These are phyloP conservation scores for Staurois parvus DNA, from an alignment of 2,797 vertebrate genomes.

Conservation along the genomic window DNA sequence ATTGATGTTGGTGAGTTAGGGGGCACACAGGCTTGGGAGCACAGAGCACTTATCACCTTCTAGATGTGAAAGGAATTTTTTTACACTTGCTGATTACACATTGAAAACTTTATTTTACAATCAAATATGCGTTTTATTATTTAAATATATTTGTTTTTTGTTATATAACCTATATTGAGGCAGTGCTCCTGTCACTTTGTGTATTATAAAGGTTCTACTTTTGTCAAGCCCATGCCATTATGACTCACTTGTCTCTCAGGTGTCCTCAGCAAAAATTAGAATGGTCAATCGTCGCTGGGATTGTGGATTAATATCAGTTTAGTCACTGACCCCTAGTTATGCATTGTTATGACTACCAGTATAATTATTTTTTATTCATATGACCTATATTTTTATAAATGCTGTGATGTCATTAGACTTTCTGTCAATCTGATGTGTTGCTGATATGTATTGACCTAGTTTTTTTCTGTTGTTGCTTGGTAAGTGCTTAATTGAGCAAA, in stretches of 20 bases:
- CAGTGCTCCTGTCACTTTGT: no score
- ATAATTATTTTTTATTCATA: not conserved
- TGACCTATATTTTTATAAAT: slow-evolving; percentile 48
- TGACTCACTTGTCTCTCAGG: slow-evolving; percentile 27
- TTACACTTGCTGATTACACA: no score
- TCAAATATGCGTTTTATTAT: no score
- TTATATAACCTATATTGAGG: no score
- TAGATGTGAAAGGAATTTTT: no score
- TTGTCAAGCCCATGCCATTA: slow-evolving; percentile 6
- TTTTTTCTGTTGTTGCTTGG: slow-evolving; percentile 9
- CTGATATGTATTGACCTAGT: slow-evolving; percentile 29
- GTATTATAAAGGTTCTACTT: not conserved
- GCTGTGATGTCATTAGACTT: slow-evolving; percentile 33
- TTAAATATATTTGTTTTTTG: no score
- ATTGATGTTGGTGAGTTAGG: no score
- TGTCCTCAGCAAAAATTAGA: not conserved
- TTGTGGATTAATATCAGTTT: slow-evolving; percentile 13
- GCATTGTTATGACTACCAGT: not conserved
- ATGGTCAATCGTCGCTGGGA: not conserved
- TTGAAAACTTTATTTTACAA: no score
- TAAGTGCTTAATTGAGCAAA: slow-evolving; percentile 31
- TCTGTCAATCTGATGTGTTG: not conserved
- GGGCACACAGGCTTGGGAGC: no score
- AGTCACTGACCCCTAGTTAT: slow-evolving; percentile 9
- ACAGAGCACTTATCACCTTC: no score